Conservation (phyloP, 2,888 invertebrate genomes). For the Patella caerulea region DNA sequence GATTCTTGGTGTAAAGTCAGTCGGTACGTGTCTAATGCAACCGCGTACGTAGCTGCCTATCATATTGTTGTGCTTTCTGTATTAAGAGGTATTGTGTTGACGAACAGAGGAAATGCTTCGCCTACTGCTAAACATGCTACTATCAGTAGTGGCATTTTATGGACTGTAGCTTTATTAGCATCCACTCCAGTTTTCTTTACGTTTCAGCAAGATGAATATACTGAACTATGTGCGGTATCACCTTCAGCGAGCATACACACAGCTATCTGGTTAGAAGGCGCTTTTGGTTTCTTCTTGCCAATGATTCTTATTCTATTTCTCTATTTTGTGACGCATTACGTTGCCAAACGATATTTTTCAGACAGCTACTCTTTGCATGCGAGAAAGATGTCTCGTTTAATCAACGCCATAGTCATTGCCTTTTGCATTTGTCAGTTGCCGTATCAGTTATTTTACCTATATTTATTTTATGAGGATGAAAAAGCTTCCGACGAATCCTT, state of each 20-base stretch:
- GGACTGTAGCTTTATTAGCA: constrained; percentile 48
- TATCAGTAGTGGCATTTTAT: constrained; percentile 45
- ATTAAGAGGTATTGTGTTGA: constrained; percentile 55
- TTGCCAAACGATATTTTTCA: constrained; percentile 57
- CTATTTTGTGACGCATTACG: constrained; percentile 52
- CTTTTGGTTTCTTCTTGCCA: constrained; percentile 56
- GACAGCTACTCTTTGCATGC: constrained; percentile 59
- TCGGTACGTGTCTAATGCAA: constrained; percentile 28
- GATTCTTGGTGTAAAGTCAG: constrained; percentile 55
- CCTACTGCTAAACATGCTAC: constrained; percentile 48
- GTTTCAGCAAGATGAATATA: constrained; percentile 16
- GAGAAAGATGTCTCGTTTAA: constrained; percentile 54
- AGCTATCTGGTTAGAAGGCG: constrained; percentile 38
- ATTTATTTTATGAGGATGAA: constrained; percentile 40
- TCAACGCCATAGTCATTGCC: constrained; percentile 48
- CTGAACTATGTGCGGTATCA: constrained; percentile 27
- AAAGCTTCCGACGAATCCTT: background rate
- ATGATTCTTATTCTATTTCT: constrained; percentile 48
- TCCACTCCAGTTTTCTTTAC: constrained; percentile 50
- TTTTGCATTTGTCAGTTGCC: constrained; percentile 57
- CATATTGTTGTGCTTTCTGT: constrained; percentile 59
- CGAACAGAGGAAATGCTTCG: constrained; percentile 48
- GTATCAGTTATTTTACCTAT: constrained; percentile 45
- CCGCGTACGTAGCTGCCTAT: constrained; percentile 51
- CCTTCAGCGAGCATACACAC: constrained; percentile 36